Percentiles rank a stretch among this genome's conserved stretches.
These are phyloP conservation scores for Climacteris rufus DNA, from an alignment of 2,113 vertebrate genomes.

Conservation along the genomic window DNA sequence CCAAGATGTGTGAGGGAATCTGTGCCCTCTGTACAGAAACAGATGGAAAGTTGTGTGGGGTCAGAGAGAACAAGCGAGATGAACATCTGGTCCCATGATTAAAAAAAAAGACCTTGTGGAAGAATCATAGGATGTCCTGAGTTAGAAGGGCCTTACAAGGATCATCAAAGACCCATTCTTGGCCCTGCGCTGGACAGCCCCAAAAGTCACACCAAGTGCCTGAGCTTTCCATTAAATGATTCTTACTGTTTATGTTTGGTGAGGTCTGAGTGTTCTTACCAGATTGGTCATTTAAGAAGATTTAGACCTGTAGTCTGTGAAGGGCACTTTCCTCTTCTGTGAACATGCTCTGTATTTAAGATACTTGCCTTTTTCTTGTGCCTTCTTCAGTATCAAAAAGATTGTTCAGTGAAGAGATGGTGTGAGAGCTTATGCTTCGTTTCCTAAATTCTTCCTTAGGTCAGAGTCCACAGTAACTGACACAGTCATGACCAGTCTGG, in stretches of 20 bases:
- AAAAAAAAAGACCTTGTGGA: not conserved
- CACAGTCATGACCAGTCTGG: not conserved
- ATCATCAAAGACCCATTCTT: no score
- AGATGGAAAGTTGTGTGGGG: rapidly evolving
- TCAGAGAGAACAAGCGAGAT: not conserved
- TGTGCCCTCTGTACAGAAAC: not conserved
- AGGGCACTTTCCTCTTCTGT: not conserved
- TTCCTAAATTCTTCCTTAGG: not conserved
- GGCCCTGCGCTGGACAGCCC: not conserved
- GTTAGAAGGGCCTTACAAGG: not conserved
- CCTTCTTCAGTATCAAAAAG: not conserved
- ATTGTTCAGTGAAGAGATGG: not conserved
- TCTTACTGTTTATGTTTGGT: not conserved
- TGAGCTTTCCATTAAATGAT: not conserved
- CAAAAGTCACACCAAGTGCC: not conserved
- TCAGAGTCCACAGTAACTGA: not conserved
- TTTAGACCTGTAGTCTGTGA: not conserved
- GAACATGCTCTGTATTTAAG: not conserved
- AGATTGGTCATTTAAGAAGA: not conserved
- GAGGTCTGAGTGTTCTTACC: not conserved
- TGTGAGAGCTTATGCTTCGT: not conserved
- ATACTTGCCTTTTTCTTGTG: not conserved
- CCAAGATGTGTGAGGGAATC: not conserved
- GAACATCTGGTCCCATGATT: not conserved
- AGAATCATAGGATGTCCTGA: not conserved